Evolutionary conservation across 2,113 vertebrate species (phyloP), one percentile per base, ranked within the genome.

Genomic region (Petroica traversi): DNA sequence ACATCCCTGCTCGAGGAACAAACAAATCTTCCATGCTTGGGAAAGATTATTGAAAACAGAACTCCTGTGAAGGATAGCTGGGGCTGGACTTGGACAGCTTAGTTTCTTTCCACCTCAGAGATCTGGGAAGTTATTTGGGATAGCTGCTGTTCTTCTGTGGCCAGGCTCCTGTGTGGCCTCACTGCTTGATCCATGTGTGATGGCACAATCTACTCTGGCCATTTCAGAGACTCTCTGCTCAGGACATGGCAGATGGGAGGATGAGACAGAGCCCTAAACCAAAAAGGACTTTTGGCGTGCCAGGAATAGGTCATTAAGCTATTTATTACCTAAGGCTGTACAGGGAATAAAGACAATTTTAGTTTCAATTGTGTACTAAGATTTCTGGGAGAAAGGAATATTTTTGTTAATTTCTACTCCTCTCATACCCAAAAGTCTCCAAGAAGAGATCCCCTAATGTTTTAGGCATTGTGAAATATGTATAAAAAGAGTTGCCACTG

Each of bases 21-120:
- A 88, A 94, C 83, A 77, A 12, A 83, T 88, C 77, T 91, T 89
- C 74, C 79, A 12, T 82, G 92, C 88, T 91, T 54, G 72, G 79
- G 85, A 51, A 46, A 34, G 59, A 38, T 88, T 86, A 94, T 59
- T 94, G 88, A 40, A 96, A 95, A 88, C 87, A 96, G 91, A 94
- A 26, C 33, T 74, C 61, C 40, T 81, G 4, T 1, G 0, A 78
- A 4, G 1, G 61, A 43, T 25, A 45, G 23, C 0, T 29, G 43
- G n/a, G 67, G 43, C 75, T 81, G 57, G 40, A 38, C 67, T 77
- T 58, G 26, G 67, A 46, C 72, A 77, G 82, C 29, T 88, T 43
- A 45, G 43, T 11, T 84, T 38, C 55, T 51, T 71, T 67, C 51
- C 61, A 51, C 38, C 38, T 29, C 11, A 61, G 52, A 71, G 79